A percentile compares a stretch with the other conserved stretches of the same genome.
phyloP scores from a whole-genome alignment of 1,140 invertebrate genomes.

The Papilio polytes region DNA sequence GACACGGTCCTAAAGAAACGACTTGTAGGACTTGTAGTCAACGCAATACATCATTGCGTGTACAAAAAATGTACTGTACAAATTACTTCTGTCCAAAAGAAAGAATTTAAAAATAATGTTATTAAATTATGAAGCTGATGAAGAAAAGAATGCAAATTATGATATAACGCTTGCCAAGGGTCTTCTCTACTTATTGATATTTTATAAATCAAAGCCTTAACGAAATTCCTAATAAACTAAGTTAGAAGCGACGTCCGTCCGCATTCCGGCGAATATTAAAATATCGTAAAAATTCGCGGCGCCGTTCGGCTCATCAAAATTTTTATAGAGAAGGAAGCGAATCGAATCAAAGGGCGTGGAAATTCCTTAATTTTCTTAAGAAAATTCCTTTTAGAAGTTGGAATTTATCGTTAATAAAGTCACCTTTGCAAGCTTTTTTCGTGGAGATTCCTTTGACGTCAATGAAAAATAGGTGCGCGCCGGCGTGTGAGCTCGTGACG shows the following conservation, averaged over 20 bases:
- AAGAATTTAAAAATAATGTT: constrained; percentile 36
- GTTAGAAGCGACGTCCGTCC: constrained; percentile 49
- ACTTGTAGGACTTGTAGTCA: constrained; percentile 33
- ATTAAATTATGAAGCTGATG: not conserved
- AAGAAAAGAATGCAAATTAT: constrained; percentile 21
- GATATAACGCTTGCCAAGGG: constrained; percentile 41
- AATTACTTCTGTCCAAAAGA: not conserved
- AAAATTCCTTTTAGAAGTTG: constrained; percentile 63
- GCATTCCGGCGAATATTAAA: constrained; percentile 59
- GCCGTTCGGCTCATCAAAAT: constrained; percentile 60
- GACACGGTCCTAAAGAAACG: constrained; percentile 57
- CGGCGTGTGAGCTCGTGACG: constrained; percentile 63
- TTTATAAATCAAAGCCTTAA: constrained; percentile 46
- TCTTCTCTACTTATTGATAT: constrained; percentile 47
- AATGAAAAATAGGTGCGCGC: constrained; percentile 69
- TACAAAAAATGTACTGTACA: not conserved
- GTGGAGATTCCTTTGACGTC: constrained; percentile 68
- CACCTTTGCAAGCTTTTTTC: constrained; percentile 41
- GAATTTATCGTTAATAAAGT: constrained; percentile 74
- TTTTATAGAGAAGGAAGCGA: constrained; percentile 58
- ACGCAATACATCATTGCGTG: constrained; percentile 18
- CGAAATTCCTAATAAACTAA: constrained; percentile 61
- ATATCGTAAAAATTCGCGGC: constrained; percentile 50
- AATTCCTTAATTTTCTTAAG: constrained; percentile 70
- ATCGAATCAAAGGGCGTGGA: constrained; percentile 58